A percentile compares a stretch with the other conserved stretches of the same genome.
Conservation (phyloP, 2,113 vertebrate genomes). For the Menidia beryllina region DNA sequence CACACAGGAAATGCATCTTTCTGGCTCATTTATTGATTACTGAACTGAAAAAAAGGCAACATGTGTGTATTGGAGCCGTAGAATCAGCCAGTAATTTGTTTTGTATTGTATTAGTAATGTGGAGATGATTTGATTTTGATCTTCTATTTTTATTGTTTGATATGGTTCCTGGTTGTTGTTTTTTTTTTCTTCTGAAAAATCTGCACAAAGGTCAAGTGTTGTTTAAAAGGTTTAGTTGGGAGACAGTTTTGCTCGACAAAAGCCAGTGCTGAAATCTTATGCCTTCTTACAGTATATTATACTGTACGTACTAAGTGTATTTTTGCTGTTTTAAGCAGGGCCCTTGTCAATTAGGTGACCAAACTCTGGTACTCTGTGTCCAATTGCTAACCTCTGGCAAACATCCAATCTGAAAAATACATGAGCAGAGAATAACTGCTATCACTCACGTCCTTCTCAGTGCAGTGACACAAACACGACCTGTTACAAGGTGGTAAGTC, state of each 20-base stretch:
- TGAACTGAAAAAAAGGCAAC: conserved; percentile 35
- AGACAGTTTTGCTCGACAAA: conserved; percentile 33
- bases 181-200: conserved; percentile 34
- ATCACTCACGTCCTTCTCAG: conserved; percentile 55
- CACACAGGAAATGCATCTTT: conserved; percentile 66
- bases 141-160: conserved; percentile 63
- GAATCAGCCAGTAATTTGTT: conserved; percentile 60
- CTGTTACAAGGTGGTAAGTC: conserved; percentile 68
- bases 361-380: conserved; percentile 53
- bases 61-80: conserved; percentile 55
- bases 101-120: conserved; percentile 77
- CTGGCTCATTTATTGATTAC: conserved; percentile 49
- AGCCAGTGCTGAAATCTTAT: conserved; percentile 37
- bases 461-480: conserved; percentile 53
- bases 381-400: conserved; percentile 57
- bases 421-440: conserved; percentile 59
- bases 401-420: conserved; percentile 61
- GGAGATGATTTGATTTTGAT: conserved; percentile 65
- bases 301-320: conserved; percentile 39
- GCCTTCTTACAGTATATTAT: conserved; percentile 38
- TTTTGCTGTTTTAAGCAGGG: conserved; percentile 47
- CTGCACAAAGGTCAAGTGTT: conserved; percentile 79
- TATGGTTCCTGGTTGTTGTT: conserved; percentile 42
- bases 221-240: conserved; percentile 47
- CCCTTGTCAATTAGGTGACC: conserved; percentile 30